phyloP scores from a whole-genome alignment of 1,140 invertebrate species.

The Globodera ellingtonae region DNA sequence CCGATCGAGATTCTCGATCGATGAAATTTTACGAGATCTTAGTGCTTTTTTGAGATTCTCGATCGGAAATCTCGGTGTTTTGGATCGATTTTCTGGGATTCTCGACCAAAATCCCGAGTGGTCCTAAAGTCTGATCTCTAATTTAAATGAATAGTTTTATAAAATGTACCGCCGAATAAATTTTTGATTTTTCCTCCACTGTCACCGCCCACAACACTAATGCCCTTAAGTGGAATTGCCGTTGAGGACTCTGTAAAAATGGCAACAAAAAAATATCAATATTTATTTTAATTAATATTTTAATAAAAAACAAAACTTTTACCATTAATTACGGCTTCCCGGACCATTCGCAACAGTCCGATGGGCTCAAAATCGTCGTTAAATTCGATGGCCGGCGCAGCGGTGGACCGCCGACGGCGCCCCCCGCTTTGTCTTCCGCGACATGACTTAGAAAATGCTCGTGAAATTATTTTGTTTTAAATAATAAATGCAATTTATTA shows the following conservation, averaged over 20 bases:
- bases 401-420: too few relatives aligned
- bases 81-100: too few relatives aligned
- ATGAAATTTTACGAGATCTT: too few relatives aligned
- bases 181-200: neutral
- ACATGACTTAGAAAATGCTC: too few relatives aligned
- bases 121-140: too few relatives aligned
- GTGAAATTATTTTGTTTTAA: neutral
- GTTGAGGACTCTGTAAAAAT: neutral
- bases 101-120: too few relatives aligned
- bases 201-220: neutral
- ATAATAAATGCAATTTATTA: neutral
- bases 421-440: too few relatives aligned
- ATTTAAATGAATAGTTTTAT: neutral
- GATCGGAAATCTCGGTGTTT: too few relatives aligned
- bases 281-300: too few relatives aligned
- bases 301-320: conserved; percentile 4
- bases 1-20: too few relatives aligned
- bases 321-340: neutral
- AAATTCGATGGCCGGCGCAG: conserved; percentile 11
- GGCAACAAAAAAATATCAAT: too few relatives aligned
- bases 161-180: conserved; percentile 6
- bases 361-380: neutral
- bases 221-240: neutral
- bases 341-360: conserved; percentile 3
- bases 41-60: too few relatives aligned